A percentile compares a stretch with the other conserved stretches of the same genome.
These are phyloP conservation scores for Hemicrepidius hirtus DNA, from an alignment of 2,888 invertebrate species.

Conservation along the genomic window DNA sequence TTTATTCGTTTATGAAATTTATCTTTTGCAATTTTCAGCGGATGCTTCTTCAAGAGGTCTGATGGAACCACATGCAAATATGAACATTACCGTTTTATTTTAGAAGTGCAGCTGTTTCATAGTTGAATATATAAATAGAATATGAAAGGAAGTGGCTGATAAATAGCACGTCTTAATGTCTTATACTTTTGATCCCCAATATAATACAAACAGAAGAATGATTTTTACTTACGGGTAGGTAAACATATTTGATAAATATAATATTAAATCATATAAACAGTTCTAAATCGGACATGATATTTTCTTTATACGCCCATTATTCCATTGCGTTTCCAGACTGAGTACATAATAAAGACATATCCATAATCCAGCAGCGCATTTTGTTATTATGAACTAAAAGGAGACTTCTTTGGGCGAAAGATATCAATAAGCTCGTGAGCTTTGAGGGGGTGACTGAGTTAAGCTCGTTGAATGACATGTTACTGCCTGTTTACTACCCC, in stretches of 20 bases:
- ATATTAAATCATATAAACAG: too few species aligned
- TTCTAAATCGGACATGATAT: too few species aligned
- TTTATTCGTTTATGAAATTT: slow-evolving; percentile 11
- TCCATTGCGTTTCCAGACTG: too few species aligned
- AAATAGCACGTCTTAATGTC: slow-evolving; percentile 25
- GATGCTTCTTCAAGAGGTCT: slow-evolving; percentile 24
- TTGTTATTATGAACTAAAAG: neutral
- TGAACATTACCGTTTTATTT: slow-evolving; percentile 35
- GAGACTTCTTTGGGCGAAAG: neutral
- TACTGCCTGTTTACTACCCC: slow-evolving; percentile 27
- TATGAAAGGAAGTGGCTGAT: slow-evolving; percentile 43
- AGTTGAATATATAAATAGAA: slow-evolving; percentile 42
- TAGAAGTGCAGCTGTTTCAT: slow-evolving; percentile 38
- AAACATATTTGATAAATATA: too few species aligned
- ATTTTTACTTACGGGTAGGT: too few species aligned
- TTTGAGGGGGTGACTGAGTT: slow-evolving; percentile 3
- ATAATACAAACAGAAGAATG: slow-evolving; percentile 3
- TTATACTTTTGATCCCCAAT: slow-evolving; percentile 29
- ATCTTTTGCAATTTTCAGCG: slow-evolving; percentile 34
- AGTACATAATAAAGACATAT: neutral
- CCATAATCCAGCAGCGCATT: neutral
- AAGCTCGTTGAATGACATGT: slow-evolving; percentile 25
- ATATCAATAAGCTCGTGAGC: slow-evolving; percentile 15
- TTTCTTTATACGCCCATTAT: too few species aligned
- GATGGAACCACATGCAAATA: slow-evolving; percentile 33